These are phyloP conservation scores for Leptatherina wallacei DNA, from an alignment of 2,797 vertebrate genomes.

Conservation along the genomic window DNA sequence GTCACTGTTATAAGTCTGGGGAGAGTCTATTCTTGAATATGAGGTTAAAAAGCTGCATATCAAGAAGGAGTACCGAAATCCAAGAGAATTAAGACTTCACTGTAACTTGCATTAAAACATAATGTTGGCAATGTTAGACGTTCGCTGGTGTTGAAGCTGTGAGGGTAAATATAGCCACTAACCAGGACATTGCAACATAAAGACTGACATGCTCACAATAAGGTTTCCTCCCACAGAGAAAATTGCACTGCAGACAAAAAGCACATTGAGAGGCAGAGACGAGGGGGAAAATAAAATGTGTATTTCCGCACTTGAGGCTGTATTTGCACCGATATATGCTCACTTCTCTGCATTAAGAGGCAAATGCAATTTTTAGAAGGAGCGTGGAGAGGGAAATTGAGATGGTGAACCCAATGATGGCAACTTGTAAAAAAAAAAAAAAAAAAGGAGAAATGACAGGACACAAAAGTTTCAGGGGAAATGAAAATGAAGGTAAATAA, in stretches of 20 bases:
- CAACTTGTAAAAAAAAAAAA: neutral
- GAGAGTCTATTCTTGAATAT: neutral
- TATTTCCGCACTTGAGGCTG: slow-evolving; percentile 6
- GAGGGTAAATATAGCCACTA: slow-evolving; percentile 31
- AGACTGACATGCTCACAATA: slow-evolving; percentile 45
- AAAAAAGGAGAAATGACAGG: neutral
- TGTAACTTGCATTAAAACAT: slow-evolving; percentile 3
- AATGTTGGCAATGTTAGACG: slow-evolving; percentile 12
- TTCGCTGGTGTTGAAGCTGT: slow-evolving; percentile 14
- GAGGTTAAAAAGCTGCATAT: neutral
- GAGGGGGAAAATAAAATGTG: slow-evolving; percentile 22
- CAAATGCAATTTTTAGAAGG: slow-evolving; percentile 22
- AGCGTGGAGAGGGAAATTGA: slow-evolving; percentile 10
- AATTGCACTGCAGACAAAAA: slow-evolving; percentile 44
- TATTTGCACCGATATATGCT: neutral
- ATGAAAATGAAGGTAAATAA: slow-evolving; percentile 13
- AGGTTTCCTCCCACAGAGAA: slow-evolving; percentile 44
- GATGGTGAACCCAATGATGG: neutral
- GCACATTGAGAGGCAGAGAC: neutral
- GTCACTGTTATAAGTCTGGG: neutral
- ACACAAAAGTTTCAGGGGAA: slow-evolving; percentile 1
- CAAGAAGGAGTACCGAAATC: neutral
- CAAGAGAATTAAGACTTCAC: neutral
- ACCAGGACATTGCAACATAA: slow-evolving; percentile 33
- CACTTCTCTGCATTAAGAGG: neutral